These are phyloP conservation scores for Coptodon rendalli DNA, from an alignment of 2,113 vertebrate genomes.

Conservation along the genomic window DNA sequence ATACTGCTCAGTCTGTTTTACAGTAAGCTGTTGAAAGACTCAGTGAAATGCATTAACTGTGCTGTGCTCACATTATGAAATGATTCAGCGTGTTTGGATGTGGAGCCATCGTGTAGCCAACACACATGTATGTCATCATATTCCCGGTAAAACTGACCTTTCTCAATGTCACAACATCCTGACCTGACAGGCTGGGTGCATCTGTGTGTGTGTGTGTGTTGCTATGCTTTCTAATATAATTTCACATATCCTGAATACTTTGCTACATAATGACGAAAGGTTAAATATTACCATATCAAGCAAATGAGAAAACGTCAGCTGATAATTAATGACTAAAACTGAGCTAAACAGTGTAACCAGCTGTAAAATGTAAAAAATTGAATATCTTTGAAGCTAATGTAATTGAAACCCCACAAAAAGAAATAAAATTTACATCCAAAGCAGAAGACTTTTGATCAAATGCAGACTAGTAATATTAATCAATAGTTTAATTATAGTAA, in stretches of 20 bases:
- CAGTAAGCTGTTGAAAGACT: not conserved
- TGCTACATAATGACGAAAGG: not conserved
- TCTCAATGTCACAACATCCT: not conserved
- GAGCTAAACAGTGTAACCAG: not conserved
- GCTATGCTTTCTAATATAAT: not conserved
- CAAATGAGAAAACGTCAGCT: not conserved
- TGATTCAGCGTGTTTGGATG: not conserved
- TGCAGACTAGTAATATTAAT: not conserved
- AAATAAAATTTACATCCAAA: not conserved
- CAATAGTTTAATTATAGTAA: not conserved
- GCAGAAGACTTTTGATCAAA: too few relatives aligned
- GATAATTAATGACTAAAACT: fast-evolving
- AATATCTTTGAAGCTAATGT: not conserved
- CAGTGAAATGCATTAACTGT: not conserved
- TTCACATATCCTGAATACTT: too few relatives aligned
- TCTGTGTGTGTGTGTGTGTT: not conserved
- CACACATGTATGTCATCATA: fast-evolving
- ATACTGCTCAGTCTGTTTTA: fast-evolving
- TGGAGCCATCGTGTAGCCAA: not conserved
- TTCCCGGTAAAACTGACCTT: fast-evolving
- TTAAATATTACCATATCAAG: fast-evolving
- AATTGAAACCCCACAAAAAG: fast-evolving
- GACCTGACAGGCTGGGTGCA: not conserved
- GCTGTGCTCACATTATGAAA: not conserved
- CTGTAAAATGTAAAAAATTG: not conserved